Percentiles rank a stretch among this genome's conserved stretches.
Evolutionary conservation across 2,113 vertebrate genomes (phyloP).

Genomic region (Phrynocephalus versicolor): DNA sequence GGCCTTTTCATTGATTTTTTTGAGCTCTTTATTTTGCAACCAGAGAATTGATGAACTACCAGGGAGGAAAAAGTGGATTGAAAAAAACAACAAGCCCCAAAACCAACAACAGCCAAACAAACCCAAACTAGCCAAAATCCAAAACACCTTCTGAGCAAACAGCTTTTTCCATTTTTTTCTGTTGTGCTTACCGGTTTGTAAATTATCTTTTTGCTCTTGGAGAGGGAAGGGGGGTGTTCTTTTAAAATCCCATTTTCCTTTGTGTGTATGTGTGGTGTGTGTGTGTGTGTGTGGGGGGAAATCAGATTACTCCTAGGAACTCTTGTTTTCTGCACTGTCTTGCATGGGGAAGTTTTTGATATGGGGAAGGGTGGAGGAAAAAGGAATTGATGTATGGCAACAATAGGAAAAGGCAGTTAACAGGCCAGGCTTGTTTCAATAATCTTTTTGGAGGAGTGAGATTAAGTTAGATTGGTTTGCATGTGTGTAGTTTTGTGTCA

Average conservation of each 20-base stretch:
- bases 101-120: background rate
- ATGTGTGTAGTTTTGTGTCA: slow-evolving; percentile 44
- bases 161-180: slow-evolving; percentile 44
- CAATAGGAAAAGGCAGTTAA: slow-evolving; percentile 32
- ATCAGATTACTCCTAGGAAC: slow-evolving; percentile 26
- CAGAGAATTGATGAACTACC: slow-evolving; percentile 42
- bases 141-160: slow-evolving; percentile 16
- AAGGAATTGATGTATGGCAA: background rate
- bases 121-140: background rate
- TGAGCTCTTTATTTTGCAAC: slow-evolving; percentile 44
- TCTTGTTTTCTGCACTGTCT: slow-evolving; percentile 40
- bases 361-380: background rate
- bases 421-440: no score
- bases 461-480: slow-evolving; percentile 64
- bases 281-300: no score
- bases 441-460: background rate
- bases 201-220: background rate
- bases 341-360: slow-evolving; percentile 36
- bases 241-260: background rate
- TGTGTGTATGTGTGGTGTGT: no score
- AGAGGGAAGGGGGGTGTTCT: background rate
- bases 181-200: slow-evolving; percentile 18
- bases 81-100: no score
- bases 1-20: slow-evolving; percentile 52
- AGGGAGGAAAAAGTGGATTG: slow-evolving; percentile 48